Evolutionary conservation across 2,113 vertebrate species (phyloP).

Genomic region (Cyanoliseus patagonus): DNA sequence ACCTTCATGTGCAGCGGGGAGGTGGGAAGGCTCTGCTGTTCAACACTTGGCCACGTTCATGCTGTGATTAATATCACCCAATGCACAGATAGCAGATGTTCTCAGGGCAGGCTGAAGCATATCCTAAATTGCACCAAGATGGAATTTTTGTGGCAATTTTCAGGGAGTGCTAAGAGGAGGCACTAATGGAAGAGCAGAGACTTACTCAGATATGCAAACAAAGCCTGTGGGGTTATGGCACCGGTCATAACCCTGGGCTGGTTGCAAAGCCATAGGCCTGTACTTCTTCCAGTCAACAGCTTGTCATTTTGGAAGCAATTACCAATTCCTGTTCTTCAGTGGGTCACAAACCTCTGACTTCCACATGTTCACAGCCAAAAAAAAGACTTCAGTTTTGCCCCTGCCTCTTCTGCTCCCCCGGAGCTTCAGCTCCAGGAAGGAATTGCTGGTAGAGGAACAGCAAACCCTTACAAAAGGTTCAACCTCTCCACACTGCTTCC

Average conservation of each 20-base stretch:
- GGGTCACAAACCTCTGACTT: background rate
- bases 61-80: conserved; percentile 53
- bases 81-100: conserved; percentile 46
- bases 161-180: background rate
- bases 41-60: background rate
- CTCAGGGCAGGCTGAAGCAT: conserved; percentile 32
- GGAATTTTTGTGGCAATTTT: conserved; percentile 51
- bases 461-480: background rate
- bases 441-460: background rate
- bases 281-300: background rate
- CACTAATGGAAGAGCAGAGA: background rate
- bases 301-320: background rate
- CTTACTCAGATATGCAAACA: background rate
- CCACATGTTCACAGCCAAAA: background rate
- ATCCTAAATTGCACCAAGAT: conserved; percentile 55
- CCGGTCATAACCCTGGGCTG: background rate
- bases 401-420: background rate
- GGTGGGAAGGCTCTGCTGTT: background rate
- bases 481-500: background rate
- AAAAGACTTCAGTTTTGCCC: background rate
- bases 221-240: background rate
- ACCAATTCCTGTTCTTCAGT: background rate
- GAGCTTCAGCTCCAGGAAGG: background rate
- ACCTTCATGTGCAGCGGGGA: background rate
- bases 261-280: background rate